Percentiles rank a stretch among this genome's conserved stretches.
Conservation (phyloP, 2,797 vertebrate species). For the Molossus molossus region DNA sequence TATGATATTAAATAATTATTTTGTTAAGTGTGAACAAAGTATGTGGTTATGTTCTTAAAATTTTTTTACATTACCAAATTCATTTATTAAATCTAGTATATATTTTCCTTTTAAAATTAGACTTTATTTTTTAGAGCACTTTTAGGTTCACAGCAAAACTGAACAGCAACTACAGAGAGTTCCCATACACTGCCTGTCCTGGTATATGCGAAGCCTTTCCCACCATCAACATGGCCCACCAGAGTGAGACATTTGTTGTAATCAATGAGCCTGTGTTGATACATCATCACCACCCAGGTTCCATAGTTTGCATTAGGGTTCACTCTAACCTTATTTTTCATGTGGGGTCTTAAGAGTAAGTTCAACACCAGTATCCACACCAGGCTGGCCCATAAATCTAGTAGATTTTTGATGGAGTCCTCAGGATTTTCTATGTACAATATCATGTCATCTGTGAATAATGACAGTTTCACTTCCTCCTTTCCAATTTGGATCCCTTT, state of each 20-base stretch:
- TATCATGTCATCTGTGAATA: too few relatives aligned
- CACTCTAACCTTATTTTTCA: not conserved
- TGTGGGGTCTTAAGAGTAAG: too few relatives aligned
- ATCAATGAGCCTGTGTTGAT: not conserved
- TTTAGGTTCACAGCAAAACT: not conserved
- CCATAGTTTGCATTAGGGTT: not conserved
- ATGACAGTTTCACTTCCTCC: too few relatives aligned
- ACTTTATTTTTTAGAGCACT: conserved; percentile 4
- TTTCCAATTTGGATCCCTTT: too few relatives aligned
- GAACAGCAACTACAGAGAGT: not conserved
- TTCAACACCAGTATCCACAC: not conserved
- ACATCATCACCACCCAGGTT: not conserved
- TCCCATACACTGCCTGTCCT: too few relatives aligned
- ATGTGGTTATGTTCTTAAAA: not conserved
- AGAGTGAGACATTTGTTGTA: not conserved
- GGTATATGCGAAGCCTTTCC: not conserved
- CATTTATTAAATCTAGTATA: too few relatives aligned
- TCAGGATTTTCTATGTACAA: too few relatives aligned
- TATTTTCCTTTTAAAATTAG: not conserved
- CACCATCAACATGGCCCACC: accelerated
- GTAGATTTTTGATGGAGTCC: too few relatives aligned
- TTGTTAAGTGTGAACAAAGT: not conserved
- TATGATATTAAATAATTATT: not conserved
- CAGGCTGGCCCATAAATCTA: not conserved
- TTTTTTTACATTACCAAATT: not conserved